Base-by-base conservation (phyloP, 1,140 invertebrate genomes). In the Lasaia peninsularis region DNA sequence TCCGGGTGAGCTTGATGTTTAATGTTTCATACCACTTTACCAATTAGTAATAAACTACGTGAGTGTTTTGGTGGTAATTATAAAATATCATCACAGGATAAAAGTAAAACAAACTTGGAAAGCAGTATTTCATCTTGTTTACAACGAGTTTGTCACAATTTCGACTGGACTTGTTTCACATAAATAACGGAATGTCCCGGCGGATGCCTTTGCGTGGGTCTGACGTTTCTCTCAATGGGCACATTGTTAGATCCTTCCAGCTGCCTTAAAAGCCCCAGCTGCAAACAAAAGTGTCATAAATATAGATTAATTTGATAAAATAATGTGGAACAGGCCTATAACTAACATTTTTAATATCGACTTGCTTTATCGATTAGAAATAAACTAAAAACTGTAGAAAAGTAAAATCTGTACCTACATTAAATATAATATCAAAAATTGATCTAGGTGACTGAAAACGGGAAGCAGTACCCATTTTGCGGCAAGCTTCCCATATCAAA, bases 141-240 rank as follows among this genome's bases (percentile, higher is more conserved):
- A 24, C 52, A 18, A 57, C 55, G 54, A 63, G 53, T 48, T 49
- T 63, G 64, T 80, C 73, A 86, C 49, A 86, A 68, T 56, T 88
- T 88, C 0, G 85, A 64, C 55, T 81, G 85, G 32, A 83, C 63
- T 78, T 86, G 85, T 62, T 86, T 77, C 14, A 88, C 85, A 54
- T 86, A 86, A 3, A 88, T 88, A 16, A 88, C 85, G 1, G 83
- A 84, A 52, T 86, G 86, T 1, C 86, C 86, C 0, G 83, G 83
- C 1, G 86, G 86, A 60, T 88, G 86, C 4, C 82, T 60, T 53
- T 88, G 86, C 0, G 86, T 88, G 2, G 86, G 86, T 24, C 85
- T 54, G 52, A 86, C 81, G 60, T 88, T 88, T 11, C 85, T 65
- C 51, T 88, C 85, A 6, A 88, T 88, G 0, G 78, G 83, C 12